Evolutionary conservation across 2,888 invertebrate genomes (phyloP).

Genomic region (Apoderus coryli): DNA sequence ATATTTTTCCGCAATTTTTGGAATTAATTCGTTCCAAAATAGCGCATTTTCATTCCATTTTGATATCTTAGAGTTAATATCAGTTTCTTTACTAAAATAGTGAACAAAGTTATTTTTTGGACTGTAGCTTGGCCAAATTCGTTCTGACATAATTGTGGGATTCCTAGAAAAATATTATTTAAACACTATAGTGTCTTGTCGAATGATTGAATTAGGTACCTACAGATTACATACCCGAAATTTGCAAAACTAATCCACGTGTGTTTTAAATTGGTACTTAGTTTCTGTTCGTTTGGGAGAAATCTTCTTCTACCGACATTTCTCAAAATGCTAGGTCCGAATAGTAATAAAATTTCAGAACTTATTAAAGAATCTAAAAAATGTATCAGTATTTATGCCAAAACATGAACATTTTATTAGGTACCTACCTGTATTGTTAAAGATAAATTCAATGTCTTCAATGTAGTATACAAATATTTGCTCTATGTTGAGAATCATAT

Average conservation of each 20-base stretch:
- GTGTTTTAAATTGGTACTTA: constrained; percentile 37
- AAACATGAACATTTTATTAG: background rate
- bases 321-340: constrained; percentile 51
- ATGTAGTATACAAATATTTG: constrained; percentile 43
- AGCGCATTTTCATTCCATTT: constrained; percentile 47
- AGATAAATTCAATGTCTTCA: constrained; percentile 35
- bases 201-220: too few species aligned
- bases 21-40: constrained; percentile 34
- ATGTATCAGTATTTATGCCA: background rate
- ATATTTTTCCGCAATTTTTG: constrained; percentile 25
- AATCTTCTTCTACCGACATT: constrained; percentile 50
- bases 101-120: too few species aligned
- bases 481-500: constrained; percentile 27
- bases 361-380: background rate
- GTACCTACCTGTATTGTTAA: constrained; percentile 37
- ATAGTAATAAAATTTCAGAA: constrained; percentile 45
- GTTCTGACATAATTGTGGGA: too few species aligned
- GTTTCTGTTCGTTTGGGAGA: constrained; percentile 41
- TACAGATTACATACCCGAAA: constrained; percentile 33
- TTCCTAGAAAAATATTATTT: too few species aligned
- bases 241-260: constrained; percentile 36
- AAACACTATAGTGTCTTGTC: too few species aligned
- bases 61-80: too few species aligned
- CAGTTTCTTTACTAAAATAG: too few species aligned
- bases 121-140: too few species aligned